Evolutionary conservation across 2,797 vertebrate species (phyloP).

Genomic region (Rousettus madagascariensis): DNA sequence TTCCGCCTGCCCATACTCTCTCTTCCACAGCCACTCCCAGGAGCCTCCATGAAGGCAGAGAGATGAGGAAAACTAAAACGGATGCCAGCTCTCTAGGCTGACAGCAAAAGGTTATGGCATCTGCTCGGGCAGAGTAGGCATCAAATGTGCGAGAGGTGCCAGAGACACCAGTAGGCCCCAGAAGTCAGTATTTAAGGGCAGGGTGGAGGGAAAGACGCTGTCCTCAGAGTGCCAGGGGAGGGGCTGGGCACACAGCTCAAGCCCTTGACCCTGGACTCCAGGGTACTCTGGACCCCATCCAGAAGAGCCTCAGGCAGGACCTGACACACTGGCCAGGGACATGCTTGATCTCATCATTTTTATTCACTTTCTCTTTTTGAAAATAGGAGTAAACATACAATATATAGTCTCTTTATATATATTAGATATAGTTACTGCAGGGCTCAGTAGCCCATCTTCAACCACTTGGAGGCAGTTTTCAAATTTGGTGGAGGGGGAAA

Average conservation of each 20-base stretch:
- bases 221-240: not conserved
- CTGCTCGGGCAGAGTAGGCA: not conserved
- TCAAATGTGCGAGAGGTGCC: not conserved
- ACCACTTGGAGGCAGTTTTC: not conserved
- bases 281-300: not conserved
- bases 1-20: not conserved
- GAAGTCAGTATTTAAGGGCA: not conserved
- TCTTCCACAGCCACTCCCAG: not conserved
- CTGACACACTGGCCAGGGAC: conserved; percentile 55
- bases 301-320: conserved; percentile 9
- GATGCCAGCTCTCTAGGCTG: not conserved
- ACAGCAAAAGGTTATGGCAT: not conserved
- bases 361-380: conserved; percentile 64
- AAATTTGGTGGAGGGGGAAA: not conserved
- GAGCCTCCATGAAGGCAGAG: not conserved
- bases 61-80: not conserved
- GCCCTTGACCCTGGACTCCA: not conserved
- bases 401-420: conserved; percentile 73
- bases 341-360: conserved; percentile 65
- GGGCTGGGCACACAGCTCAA: not conserved
- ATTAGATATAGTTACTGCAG: conserved; percentile 69
- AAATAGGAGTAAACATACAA: conserved; percentile 74
- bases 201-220: not conserved
- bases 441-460: not conserved
- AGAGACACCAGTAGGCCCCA: not conserved